phyloP scores from a whole-genome alignment of 2,888 invertebrate genomes.

The Gymnosoma rotundatum region DNA sequence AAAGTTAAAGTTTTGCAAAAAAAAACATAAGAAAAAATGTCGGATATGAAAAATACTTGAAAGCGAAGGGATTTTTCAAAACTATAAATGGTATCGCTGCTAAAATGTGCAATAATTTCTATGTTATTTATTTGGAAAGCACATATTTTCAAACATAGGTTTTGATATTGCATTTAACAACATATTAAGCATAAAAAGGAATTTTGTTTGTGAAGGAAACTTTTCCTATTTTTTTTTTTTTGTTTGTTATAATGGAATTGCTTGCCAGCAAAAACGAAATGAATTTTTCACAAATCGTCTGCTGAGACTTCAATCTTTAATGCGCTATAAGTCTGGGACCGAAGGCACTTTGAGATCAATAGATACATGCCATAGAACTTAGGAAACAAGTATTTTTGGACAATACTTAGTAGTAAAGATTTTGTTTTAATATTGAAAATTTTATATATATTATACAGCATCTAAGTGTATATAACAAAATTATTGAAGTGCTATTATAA shows the following conservation, averaged over 20 bases:
- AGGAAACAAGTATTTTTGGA: conserved; percentile 15
- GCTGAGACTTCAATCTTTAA: conserved; percentile 1
- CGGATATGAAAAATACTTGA: too few relatives aligned
- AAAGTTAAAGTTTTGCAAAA: too few relatives aligned
- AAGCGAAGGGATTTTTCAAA: too few relatives aligned
- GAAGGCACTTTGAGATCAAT: background rate
- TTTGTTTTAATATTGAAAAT: background rate
- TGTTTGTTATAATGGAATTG: background rate
- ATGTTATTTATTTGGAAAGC: too few relatives aligned
- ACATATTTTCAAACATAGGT: too few relatives aligned
- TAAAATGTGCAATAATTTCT: too few relatives aligned
- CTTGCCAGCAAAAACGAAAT: background rate
- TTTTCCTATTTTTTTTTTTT: background rate
- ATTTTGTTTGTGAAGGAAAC: too few relatives aligned
- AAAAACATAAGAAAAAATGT: background rate
- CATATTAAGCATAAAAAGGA: too few relatives aligned
- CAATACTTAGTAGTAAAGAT: conserved; percentile 7
- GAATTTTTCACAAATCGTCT: conserved; percentile 2
- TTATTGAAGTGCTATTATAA: conserved; percentile 9
- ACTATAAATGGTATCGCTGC: too few relatives aligned
- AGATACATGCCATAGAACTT: conserved; percentile 13
- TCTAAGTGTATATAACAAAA: conserved; percentile 11
- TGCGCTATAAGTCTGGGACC: background rate
- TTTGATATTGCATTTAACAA: too few relatives aligned
- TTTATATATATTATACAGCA: background rate